These are phyloP conservation scores for Oreochromis tanganicae DNA, from an alignment of 2,113 vertebrate species.

Conservation along the genomic window DNA sequence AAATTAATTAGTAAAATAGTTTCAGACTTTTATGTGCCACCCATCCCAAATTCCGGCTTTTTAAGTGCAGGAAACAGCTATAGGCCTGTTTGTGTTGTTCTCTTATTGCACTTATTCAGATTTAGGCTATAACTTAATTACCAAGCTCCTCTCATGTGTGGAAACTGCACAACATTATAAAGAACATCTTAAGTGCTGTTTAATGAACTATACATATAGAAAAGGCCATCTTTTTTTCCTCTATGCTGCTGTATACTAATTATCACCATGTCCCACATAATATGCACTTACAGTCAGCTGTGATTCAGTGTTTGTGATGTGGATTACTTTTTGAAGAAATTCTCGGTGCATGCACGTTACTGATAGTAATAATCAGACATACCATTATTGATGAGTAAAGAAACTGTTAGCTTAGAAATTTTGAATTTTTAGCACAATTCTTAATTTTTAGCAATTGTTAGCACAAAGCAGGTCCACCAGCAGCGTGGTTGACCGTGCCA, in stretches of 20 bases:
- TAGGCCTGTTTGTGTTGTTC: not conserved
- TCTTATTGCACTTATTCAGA: not conserved
- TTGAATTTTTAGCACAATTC: not conserved
- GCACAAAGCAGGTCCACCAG: not conserved
- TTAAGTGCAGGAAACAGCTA: not conserved
- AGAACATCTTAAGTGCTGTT: conserved; percentile 28
- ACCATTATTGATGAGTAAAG: accelerated
- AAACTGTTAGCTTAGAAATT: not conserved
- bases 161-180: conserved; percentile 12
- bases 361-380: not conserved
- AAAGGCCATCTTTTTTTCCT: not conserved
- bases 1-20: not conserved
- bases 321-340: not conserved
- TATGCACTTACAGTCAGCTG: not conserved
- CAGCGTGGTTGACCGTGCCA: not conserved
- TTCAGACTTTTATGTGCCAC: not conserved
- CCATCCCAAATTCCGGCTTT: not conserved
- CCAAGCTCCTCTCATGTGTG: conserved; percentile 12
- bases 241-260: conserved; percentile 22
- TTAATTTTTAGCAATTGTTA: not conserved
- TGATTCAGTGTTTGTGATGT: not conserved
- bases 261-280: conserved; percentile 1
- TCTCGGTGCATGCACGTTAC: not conserved
- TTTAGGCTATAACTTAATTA: not conserved
- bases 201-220: conserved; percentile 1